These are phyloP conservation scores for Drosophila mauritiana DNA, from an alignment of 1,140 invertebrate species.

Conservation along the genomic window DNA sequence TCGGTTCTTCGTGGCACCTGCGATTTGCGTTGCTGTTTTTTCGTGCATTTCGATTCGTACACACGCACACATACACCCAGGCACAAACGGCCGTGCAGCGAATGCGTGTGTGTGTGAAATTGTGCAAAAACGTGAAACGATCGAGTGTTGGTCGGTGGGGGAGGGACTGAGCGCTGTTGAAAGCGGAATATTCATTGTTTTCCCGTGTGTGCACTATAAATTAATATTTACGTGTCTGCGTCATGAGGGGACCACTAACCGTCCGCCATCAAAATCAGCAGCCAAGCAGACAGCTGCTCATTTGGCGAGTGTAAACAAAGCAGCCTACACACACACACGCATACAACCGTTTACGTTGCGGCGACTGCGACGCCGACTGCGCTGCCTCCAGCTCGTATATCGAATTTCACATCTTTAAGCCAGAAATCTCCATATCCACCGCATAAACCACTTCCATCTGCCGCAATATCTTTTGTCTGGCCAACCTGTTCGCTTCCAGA, in stretches of 20 bases:
- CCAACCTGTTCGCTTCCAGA: slow-evolving; percentile 70
- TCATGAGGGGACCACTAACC: slow-evolving; percentile 52
- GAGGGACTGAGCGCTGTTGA: slow-evolving; percentile 38
- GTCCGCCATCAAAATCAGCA: slow-evolving; percentile 48
- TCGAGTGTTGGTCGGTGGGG: slow-evolving; percentile 14
- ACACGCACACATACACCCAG: slow-evolving; percentile 23
- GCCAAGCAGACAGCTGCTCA: slow-evolving; percentile 59
- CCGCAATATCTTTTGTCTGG: slow-evolving; percentile 53
- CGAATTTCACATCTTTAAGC: slow-evolving; percentile 60
- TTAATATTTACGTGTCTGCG: slow-evolving; percentile 66
- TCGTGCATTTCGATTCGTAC: slow-evolving; percentile 37
- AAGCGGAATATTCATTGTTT: slow-evolving; percentile 50
- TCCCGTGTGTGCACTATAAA: slow-evolving; percentile 50
- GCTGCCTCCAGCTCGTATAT: slow-evolving; percentile 48
- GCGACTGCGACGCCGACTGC: slow-evolving; percentile 48
- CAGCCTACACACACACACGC: slow-evolving; percentile 42
- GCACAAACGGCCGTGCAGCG: slow-evolving; percentile 14
- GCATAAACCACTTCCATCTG: slow-evolving; percentile 5
- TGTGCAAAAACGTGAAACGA: slow-evolving; percentile 80
- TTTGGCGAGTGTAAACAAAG: slow-evolving; percentile 76
- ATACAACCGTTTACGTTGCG: slow-evolving; percentile 67
- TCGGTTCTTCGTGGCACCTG: neutral
- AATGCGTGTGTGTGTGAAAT: slow-evolving; percentile 52
- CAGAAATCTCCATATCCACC: slow-evolving; percentile 19
- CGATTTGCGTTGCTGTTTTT: slow-evolving; percentile 22